Evolutionary conservation across 2,113 vertebrate genomes (phyloP), one percentile per base, ranked within the genome.

Genomic region (Climacteris rufus): DNA sequence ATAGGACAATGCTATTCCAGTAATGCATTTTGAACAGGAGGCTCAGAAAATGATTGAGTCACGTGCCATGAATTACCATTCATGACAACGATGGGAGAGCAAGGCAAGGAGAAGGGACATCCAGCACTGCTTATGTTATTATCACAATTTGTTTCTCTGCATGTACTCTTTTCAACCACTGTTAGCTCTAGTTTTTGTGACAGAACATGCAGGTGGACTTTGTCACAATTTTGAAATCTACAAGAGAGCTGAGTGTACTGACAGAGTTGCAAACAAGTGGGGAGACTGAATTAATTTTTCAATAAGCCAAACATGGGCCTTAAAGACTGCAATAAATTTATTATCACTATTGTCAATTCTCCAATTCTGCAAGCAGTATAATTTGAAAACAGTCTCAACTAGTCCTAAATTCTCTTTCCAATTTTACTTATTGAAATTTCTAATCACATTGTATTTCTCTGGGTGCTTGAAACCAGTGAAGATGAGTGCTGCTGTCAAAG

Each of bases 51-150:
- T 42, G 30, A n/a, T 5, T 15, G 20, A 52, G 25, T 11, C 31
- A 24, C 1, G 0, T 15, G 42, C 24, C 30, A 50, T 0, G 0
- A 54, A 70, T 53, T 80, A 18, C 31, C 35, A 65, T 65, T 71
- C 50, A 44, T 59, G 37, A 81, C 27, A 45, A 61, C 79, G 31
- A 53, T 4, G 25, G 50, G 39, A 76, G 66, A 91, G 59, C 30
- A 64, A 84, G 37, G 60, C 69, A 60, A 54, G 18, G 21, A 93
- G 72, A 77, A 94, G 39, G 53, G 35, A 52, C 60, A 68, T 21
- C 19, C 68, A 75, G 68, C 50, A n/a, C 35, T 39, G 7, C 42
- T 65, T 24, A 3, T 27, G 27, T 0, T 1, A 57, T 80, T 83
- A 64, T 28, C 3, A 4, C 52, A 39, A 70, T 10, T 12, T 54